A percentile compares a stretch with the other conserved stretches of the same genome.
phyloP scores from a whole-genome alignment of 2,113 vertebrate species.

The Thalassoma bifasciatum region DNA sequence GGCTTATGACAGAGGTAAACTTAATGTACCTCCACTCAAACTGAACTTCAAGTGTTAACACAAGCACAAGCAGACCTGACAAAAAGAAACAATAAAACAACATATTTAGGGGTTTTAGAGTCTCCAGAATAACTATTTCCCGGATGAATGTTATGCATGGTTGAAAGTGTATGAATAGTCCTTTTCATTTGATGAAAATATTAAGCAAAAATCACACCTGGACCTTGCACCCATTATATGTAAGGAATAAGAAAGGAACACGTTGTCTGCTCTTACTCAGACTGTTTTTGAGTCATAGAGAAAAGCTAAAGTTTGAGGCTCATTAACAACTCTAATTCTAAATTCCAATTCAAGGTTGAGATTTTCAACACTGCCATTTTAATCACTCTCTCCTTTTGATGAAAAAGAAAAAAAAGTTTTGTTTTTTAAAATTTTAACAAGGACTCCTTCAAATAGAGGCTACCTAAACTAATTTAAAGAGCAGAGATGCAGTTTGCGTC shows the following conservation, averaged over 20 bases:
- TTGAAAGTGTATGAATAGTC: neutral
- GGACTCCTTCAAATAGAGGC: neutral
- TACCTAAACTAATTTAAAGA: constrained; percentile 31
- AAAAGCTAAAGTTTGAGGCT: neutral
- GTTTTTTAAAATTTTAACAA: neutral
- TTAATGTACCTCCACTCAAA: too few species aligned
- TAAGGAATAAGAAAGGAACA: neutral
- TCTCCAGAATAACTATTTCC: too few species aligned
- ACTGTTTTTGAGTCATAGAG: neutral
- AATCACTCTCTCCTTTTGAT: constrained; percentile 1
- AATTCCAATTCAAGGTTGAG: too few species aligned
- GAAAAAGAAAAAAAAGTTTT: neutral
- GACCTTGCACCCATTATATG: neutral
- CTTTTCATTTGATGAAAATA: neutral
- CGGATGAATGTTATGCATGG: too few species aligned
- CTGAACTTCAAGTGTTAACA: too few species aligned
- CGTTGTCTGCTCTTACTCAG: neutral
- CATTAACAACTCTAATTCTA: constrained; percentile 17
- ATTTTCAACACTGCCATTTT: too few species aligned
- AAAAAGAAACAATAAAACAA: too few species aligned
- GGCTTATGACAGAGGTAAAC: too few species aligned
- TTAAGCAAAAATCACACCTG: neutral
- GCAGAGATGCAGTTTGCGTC: constrained; percentile 20
- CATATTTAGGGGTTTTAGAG: too few species aligned
- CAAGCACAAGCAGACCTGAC: too few species aligned